Evolutionary conservation across 2,797 vertebrate species (phyloP).

Genomic region (Poliocrania exsul): DNA sequence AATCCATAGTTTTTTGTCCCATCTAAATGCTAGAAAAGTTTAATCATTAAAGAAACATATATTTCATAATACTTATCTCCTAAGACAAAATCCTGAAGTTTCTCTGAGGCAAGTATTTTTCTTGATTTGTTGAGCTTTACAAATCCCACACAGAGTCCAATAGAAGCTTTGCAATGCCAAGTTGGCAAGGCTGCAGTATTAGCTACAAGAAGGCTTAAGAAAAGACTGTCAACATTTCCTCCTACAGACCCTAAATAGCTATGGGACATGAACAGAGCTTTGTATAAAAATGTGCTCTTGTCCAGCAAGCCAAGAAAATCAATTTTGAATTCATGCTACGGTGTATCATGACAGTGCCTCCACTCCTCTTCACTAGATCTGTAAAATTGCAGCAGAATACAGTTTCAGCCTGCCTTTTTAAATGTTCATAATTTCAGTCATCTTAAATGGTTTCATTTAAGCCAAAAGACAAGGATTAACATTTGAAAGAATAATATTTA

Average conservation of each 20-base stretch:
- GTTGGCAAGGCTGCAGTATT: constrained; percentile 63
- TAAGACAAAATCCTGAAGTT: constrained; percentile 44
- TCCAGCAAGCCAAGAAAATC: constrained; percentile 56
- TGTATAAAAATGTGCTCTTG: constrained; percentile 61
- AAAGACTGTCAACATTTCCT: constrained; percentile 73
- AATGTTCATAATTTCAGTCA: not conserved
- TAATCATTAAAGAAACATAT: not conserved
- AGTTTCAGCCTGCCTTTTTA: not conserved
- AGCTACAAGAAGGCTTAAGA: constrained; percentile 72
- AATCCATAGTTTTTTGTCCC: not conserved
- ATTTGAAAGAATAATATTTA: not conserved
- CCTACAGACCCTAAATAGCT: constrained; percentile 63
- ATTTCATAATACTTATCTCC: constrained; percentile 7
- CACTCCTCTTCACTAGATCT: not conserved
- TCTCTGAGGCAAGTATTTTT: constrained; percentile 51
- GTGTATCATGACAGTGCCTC: not conserved
- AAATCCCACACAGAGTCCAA: constrained; percentile 58
- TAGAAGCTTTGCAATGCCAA: constrained; percentile 52
- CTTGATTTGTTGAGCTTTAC: constrained; percentile 2
- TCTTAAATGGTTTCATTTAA: not conserved
- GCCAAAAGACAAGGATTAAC: not conserved
- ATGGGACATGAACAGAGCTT: constrained; percentile 64
- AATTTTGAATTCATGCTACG: constrained; percentile 34
- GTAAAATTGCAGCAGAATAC: not conserved
- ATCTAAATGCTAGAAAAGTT: not conserved